These are phyloP conservation scores for Paramisgurnus dabryanus DNA, from an alignment of 2,113 vertebrate genomes.

Conservation along the genomic window DNA sequence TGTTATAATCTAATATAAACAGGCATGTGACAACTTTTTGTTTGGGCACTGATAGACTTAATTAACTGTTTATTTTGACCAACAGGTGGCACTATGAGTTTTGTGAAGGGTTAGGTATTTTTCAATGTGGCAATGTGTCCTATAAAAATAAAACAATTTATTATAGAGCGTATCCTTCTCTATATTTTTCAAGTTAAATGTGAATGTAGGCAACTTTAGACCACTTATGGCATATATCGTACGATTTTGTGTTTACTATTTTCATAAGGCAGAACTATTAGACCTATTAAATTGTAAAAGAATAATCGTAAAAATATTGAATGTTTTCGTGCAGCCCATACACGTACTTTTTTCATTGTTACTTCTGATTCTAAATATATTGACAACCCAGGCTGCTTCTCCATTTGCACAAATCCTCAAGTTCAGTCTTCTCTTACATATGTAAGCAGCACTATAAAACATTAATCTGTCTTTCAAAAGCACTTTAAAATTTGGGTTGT, in stretches of 20 bases:
- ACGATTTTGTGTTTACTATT: neutral
- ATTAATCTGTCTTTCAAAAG: no score
- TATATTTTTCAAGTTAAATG: neutral
- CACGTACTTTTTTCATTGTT: no score
- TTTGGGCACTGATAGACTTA: neutral
- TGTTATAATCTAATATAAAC: neutral
- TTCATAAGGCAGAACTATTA: no score
- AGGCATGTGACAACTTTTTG: neutral
- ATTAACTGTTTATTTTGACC: slow-evolving; percentile 61
- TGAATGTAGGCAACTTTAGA: neutral
- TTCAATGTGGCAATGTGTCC: neutral
- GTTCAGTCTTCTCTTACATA: neutral
- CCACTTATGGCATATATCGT: neutral
- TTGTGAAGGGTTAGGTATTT: slow-evolving; percentile 46
- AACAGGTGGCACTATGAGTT: slow-evolving; percentile 78
- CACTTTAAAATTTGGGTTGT: no score
- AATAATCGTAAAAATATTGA: no score
- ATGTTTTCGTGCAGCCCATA: no score
- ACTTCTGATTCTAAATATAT: neutral
- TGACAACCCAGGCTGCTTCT: neutral
- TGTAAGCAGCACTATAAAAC: neutral
- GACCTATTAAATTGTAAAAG: no score
- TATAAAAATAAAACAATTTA: slow-evolving; percentile 1
- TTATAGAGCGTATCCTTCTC: neutral
- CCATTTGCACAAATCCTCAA: no score